Evolutionary conservation across 1,140 invertebrate species (phyloP).

Genomic region (Schlechtendalia chinensis): DNA sequence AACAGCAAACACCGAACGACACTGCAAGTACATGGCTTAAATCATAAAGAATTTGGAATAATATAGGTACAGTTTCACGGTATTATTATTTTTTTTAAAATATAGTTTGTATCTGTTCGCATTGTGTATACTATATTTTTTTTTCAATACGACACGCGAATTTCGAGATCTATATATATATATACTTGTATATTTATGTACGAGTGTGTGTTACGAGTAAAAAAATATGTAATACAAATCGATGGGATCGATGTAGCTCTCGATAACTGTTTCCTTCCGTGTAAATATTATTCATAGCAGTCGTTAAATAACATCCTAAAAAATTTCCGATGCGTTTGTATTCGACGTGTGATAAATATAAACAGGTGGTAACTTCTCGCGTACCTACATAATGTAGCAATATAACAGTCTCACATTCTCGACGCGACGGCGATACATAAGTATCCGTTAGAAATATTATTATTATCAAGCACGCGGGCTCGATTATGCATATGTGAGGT

Average conservation of each 20-base stretch:
- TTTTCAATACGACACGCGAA: not conserved
- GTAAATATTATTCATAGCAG: not conserved
- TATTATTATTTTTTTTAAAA: no score
- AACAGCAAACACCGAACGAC: slow-evolving; percentile 11
- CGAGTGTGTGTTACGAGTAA: no score
- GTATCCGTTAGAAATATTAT: slow-evolving; percentile 41
- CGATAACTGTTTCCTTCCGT: not conserved
- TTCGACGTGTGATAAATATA: slow-evolving; percentile 6
- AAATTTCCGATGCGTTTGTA: not conserved
- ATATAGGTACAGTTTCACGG: no score
- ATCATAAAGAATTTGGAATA: no score
- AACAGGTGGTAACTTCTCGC: slow-evolving; percentile 22
- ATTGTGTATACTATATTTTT: no score
- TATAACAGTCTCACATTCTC: not conserved
- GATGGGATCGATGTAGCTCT: not conserved
- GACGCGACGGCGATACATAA: not conserved
- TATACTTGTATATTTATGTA: no score
- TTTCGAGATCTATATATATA: not conserved
- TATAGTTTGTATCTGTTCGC: no score
- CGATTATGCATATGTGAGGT: not conserved
- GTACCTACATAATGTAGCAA: not conserved
- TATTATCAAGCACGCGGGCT: not conserved
- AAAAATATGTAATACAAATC: not conserved
- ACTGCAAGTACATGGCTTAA: not conserved
- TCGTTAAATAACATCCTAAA: slow-evolving; percentile 24